Evolutionary conservation across 2,797 vertebrate genomes (phyloP).

Genomic region (Protosalanx chinensis): DNA sequence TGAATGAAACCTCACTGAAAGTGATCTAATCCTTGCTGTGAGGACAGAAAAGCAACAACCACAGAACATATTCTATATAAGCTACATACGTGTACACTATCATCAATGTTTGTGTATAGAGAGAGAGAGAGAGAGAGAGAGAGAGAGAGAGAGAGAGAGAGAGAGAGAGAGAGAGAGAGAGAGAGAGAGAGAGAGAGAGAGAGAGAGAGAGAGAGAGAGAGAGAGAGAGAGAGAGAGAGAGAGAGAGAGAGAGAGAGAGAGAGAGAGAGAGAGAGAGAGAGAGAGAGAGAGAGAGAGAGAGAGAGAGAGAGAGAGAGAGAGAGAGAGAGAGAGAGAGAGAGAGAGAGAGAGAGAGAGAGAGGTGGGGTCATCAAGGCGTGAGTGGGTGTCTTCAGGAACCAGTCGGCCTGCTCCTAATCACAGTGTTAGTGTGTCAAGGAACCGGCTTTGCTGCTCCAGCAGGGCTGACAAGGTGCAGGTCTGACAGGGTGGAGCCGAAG

Average conservation of each 20-base stretch:
- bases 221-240: neutral
- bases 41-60: neutral
- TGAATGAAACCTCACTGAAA: neutral
- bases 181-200: neutral
- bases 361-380: constrained; percentile 26
- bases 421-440: constrained; percentile 61
- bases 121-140: too few species aligned
- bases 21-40: neutral
- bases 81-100: neutral
- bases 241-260: too few species aligned
- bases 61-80: neutral
- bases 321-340: too few species aligned
- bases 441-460: constrained; percentile 73
- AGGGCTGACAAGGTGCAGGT: constrained; percentile 53
- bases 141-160: too few species aligned
- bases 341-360: too few species aligned
- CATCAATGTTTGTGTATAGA: neutral
- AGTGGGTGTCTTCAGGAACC: constrained; percentile 60
- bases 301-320: too few species aligned
- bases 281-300: neutral
- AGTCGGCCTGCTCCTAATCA: constrained; percentile 68
- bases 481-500: constrained; percentile 22
- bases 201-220: neutral
- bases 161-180: neutral
- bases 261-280: neutral